Evolutionary conservation across 2,797 vertebrate species (phyloP).

Genomic region (Leptoclinus maculatus): DNA sequence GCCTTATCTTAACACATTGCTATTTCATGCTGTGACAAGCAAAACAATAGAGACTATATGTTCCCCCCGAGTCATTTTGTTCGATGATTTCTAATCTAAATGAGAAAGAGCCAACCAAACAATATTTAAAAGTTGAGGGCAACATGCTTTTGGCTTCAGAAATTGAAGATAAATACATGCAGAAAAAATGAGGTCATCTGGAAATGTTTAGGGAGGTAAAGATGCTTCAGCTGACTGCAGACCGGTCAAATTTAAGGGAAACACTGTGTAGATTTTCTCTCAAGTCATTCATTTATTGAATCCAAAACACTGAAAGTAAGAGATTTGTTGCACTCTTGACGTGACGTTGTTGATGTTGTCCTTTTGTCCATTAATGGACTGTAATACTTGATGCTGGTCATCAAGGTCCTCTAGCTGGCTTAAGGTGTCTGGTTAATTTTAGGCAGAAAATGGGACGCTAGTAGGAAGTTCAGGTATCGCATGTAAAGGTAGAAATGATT

Average conservation of each 20-base stretch:
- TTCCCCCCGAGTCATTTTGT: too few species aligned
- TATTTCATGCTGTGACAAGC: too few species aligned
- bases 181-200: background rate
- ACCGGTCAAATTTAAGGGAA: too few species aligned
- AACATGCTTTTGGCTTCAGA: background rate
- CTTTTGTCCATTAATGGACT: background rate
- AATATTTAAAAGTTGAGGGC: background rate
- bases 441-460: background rate
- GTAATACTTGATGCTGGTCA: background rate
- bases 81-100: too few species aligned
- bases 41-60: too few species aligned
- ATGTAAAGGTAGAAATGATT: background rate
- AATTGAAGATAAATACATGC: background rate
- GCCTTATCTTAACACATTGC: too few species aligned
- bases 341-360: conserved; percentile 15
- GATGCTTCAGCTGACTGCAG: background rate
- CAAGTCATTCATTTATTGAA: background rate
- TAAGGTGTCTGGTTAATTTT: background rate
- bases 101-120: too few species aligned
- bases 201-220: background rate
- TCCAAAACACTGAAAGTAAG: too few species aligned
- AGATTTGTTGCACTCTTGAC: background rate
- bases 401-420: background rate
- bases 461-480: background rate
- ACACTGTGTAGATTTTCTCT: background rate